Base-by-base conservation (phyloP, 2,797 vertebrate genomes). In the Microctenopoma stevenorrisi region DNA sequence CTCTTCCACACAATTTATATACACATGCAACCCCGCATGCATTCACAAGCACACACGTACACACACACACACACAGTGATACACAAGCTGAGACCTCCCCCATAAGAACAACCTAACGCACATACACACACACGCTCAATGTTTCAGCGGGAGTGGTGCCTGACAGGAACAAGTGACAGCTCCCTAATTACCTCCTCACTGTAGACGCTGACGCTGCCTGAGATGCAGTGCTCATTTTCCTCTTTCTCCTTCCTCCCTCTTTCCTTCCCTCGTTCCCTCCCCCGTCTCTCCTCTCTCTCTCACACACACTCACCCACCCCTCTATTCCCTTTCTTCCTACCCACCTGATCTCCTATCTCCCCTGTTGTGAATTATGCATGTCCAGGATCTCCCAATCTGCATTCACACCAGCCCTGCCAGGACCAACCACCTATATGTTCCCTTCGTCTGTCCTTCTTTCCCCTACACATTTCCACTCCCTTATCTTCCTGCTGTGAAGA, bases 81-180 rank as follows among this genome's bases (percentile, higher is more conserved):
- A 88, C 82, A 83, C 76, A 76, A 86, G 77, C 77, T 58, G 28
- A 40, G 85, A 79, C 91, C 89, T 92, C 90, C 86, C 89, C 88
- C 68, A 72, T 86, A 83, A 48, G 82, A 77, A 86, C 81, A 86
- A 75, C 74, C 81, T 49, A 71, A 81, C 35, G 64, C 71, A 75
- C 71, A 76, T 72, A 48, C 66, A 33, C 61, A 55, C 69, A 50
- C 77, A 74, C 71, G 42, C 92, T 92, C 91, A 90, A 94, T 94
- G 95, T 95, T 96, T 96, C 95, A 96, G 91, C 94, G 93, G 95
- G 95, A 96, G 95, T 95, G 94, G 94, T 95, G 95, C 93, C 94
- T 98, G 96, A 97, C 97, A 97, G 95, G 95, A 96, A 96, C 95
- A 96, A 96, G 96, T 97, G 96, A 97, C 96, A 97, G 96, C 95